Evolutionary conservation across 2,888 invertebrate species (phyloP), one percentile per base, ranked within the genome.

Genomic region (Octodonta nipae): DNA sequence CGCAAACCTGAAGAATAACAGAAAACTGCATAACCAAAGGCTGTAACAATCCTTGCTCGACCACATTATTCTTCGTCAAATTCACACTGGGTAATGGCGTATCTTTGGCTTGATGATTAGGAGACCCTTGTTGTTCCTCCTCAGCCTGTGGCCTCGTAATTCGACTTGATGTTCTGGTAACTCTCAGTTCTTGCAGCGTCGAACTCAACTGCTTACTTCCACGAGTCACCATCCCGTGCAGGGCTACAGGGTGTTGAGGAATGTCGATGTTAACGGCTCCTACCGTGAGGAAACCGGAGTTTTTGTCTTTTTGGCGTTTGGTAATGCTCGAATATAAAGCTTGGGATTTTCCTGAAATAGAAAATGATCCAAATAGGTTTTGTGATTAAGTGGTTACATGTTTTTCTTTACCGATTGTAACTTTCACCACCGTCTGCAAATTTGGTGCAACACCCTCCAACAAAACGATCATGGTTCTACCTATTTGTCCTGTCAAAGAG

Each of bases 171-270:
- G 83, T 79, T 43, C 87, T 71, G 2, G 84, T 82, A 6, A 86
- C 86, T 16, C 87, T 70, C 31, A 88, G 59, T 63, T 88, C 86
- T 67, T 92, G 92, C 32, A 95, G 64, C 0, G 93, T 95, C 8
- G 84, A 84, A 5, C 91, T 91, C 26, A 95, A 67, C 54, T 93
- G 88, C 43, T 89, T 81, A 39, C 89, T 88, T 41, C 91, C 88
- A 45, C 95, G 71, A 0, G 89, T 89, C 76, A 98, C 92, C 83
- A 98, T 95, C 30, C 93, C 95, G 63, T 98, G 96, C 46, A 98
- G 66, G 5, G 88, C 92, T 1, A 95, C 92, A 0, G 96, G 96
- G 66, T 96, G 95, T 63, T 96, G 95, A 3, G 98, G 96, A 54
- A 98, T 89, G 61, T 95, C 93, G 33, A 95, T 81, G 41, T 85